Base-by-base conservation (phyloP, 2,888 invertebrate genomes). In the Bedellia somnulentella region DNA sequence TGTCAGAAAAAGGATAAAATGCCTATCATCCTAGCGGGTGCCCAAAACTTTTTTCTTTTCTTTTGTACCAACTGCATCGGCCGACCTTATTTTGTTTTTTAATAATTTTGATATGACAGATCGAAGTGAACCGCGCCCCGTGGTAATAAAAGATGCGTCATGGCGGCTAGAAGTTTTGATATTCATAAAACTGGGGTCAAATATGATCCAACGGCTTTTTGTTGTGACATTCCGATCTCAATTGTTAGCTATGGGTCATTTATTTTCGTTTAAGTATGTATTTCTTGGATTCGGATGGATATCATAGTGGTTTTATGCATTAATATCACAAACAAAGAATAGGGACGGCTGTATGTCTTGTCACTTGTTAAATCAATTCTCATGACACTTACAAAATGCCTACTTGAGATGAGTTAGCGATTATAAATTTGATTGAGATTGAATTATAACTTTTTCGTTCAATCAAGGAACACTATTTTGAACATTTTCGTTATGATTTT, bases 1-100 rank as follows among this genome's bases (percentile, higher is more conserved):
- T 64, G 70, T 68, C 58, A 67, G 54, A 58, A 63, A 63, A 64
- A 46, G 66, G 57, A 68, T 70, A 66, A 67, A 61, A 45, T 53
- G 46, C 54, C 57, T 48, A 57, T 62, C 54, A 45, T 50, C 56
- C 50, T 55, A 45, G 61, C 63, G 64, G 68, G 63, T 62, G 71
- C 60, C 41, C 52, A 41, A 38, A 41, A 16, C 11, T 29, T 51
- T 57, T 59, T 62, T 60, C 59, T 48, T 52, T 45, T 39, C 33
- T 39, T 42, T 42, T 37, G 41, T 29, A 24, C 18, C 8, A 13
- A 8, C 5, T 4, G 22, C 12, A 15, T 16, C 14, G 17, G 14
- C 15, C 23, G 8, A 25, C 24, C 32, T 46, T 46, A 52, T 49
- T 52, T 57, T 56, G 56, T 49, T 49, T 56, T 62, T 55, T 53